Base-by-base conservation (phyloP, 2,113 vertebrate species). In the Athene cunicularia region DNA sequence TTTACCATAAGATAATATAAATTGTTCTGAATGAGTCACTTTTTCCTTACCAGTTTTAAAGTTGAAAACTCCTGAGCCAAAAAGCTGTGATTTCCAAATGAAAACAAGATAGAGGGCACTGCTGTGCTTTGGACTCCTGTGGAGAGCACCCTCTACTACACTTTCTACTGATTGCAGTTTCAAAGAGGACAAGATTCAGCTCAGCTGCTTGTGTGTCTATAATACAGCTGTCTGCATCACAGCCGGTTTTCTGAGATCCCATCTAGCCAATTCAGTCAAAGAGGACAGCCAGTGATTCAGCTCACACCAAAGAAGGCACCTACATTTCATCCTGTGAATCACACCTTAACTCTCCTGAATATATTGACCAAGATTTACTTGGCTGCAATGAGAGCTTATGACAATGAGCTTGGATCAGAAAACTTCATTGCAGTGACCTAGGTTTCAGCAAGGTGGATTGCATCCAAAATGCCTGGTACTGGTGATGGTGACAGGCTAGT, bases 111-210 rank as follows among this genome's bases (percentile, higher is more conserved):
- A 88, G 39, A 62, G n/a, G 35, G 53, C 53, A 37, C 32, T 93
- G 27, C 71, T 60, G 11, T 76, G 50, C 35, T 82, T 64, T 45
- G 13, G 28, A 41, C 33, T 72, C n/a, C 32, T 18, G 12, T 8
- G 16, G 62, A 37, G 6, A 71, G 0, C 8, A 53, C 1, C 0
- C 8, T 68, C 12, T 68, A 7, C 3, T n/a, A 7, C 0, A 1
- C 10, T 66, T 81, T 33, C 27, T 59, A 28, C 26, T 49, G 39
- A 6, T 12, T 35, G 8, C 45, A 43, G 7, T 12, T 72, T 26
- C 33, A 75, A 53, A 77, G 37, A 58, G 24, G 55, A 6, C 18
- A 53, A 62, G 8, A 58, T 39, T 90, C 32, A 77, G 24, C 21
- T 89, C 30, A 41, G 14, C 39, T 55, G 1, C 41, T 74, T 20